Evolutionary conservation across 2,888 invertebrate genomes (phyloP), one percentile per base, ranked within the genome.

Genomic region (Balanococcus diminutus): DNA sequence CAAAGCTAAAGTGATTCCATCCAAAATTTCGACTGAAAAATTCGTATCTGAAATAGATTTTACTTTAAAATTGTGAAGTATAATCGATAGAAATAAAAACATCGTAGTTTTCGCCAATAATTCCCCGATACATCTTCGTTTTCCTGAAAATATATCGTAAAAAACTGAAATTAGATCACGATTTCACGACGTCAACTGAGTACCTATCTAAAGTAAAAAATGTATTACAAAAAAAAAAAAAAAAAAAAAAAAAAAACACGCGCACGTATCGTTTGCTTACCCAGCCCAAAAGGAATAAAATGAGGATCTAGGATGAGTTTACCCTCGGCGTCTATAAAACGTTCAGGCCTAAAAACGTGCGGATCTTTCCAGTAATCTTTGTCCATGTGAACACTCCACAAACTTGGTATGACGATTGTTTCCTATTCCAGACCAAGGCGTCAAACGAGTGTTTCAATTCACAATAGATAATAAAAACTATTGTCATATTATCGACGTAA

Each of bases 201-300:
- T 36, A 36, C 36, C 4, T 36, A 36, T 8, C 14, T 46, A 16
- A 46, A 8, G 4, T 46, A 8, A n/a, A 85, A 22, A 25, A 19
- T 32, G n/a, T n/a, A n/a, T n/a, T n/a, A n/a, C n/a, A n/a, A n/a
- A n/a, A n/a, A n/a, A n/a, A n/a, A n/a, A n/a, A n/a, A n/a, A n/a
- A n/a, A n/a, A n/a, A n/a, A n/a, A n/a, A n/a, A n/a, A n/a, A n/a
- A n/a, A n/a, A n/a, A n/a, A n/a, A n/a, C n/a, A n/a, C n/a, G n/a
- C n/a, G n/a, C n/a, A n/a, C n/a, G n/a, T n/a, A n/a, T n/a, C n/a
- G n/a, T n/a, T n/a, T n/a, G n/a, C n/a, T n/a, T 89, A 94, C 95
- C 94, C 89, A 92, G 90, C 87, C 95, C 94, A 88, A 94, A 95
- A 11, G 92, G 92, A 86, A 93, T 91, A 88, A 92, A 91, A 88